Evolutionary conservation across 2,797 vertebrate species (phyloP).

Genomic region (Gobionotothen gibberifrons): DNA sequence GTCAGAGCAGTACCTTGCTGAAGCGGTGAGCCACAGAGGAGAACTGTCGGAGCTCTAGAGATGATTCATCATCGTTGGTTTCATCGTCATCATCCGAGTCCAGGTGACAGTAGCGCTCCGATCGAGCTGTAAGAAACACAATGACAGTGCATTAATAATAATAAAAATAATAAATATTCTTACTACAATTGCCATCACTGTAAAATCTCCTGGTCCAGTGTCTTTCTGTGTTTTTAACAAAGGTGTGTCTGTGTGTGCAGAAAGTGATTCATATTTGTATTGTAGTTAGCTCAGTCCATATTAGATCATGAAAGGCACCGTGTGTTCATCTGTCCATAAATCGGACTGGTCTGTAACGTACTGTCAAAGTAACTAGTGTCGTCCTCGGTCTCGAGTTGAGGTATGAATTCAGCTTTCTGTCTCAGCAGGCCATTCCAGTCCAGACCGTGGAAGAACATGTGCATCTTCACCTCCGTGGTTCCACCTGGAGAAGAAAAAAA

Average conservation of each 20-base stretch:
- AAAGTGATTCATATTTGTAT: conserved; percentile 1
- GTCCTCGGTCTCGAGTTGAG: conserved; percentile 92
- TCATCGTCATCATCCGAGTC: conserved; percentile 91
- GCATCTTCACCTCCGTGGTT: conserved; percentile 91
- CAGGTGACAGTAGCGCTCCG: conserved; percentile 90
- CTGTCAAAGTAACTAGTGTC: conserved; percentile 97
- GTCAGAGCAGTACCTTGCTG: conserved; percentile 86
- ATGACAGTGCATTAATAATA: neutral
- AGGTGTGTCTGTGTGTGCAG: neutral
- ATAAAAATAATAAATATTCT: no score
- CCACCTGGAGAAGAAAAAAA: conserved; percentile 80
- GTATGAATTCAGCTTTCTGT: conserved; percentile 95
- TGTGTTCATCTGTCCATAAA: conserved; percentile 14
- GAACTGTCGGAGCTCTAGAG: conserved; percentile 92
- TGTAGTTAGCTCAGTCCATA: neutral
- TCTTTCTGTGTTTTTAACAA: neutral
- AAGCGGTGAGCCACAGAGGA: conserved; percentile 95
- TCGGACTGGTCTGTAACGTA: conserved; percentile 66
- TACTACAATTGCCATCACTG: neutral
- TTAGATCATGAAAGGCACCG: neutral
- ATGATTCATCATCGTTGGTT: conserved; percentile 91
- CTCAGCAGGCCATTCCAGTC: conserved; percentile 93
- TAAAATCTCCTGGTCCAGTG: neutral
- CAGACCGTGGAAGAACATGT: conserved; percentile 89
- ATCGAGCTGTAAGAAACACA: conserved; percentile 83